These are phyloP conservation scores for Anguilla japonica DNA, from an alignment of 2,113 vertebrate species.

Conservation along the genomic window DNA sequence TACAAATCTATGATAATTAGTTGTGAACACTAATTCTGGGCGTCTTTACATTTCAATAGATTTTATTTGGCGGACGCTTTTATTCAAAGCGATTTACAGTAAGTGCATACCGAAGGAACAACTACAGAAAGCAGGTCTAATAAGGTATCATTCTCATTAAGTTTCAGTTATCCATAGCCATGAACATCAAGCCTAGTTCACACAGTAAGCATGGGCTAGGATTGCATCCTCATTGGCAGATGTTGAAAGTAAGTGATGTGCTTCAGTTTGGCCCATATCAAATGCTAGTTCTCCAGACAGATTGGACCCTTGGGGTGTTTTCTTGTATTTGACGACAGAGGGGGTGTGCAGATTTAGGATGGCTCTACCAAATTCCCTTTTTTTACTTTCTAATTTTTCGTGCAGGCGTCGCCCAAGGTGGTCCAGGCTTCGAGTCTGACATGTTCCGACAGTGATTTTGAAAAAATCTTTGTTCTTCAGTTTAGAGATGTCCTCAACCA, in stretches of 20 bases:
- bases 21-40: too few species aligned
- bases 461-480: neutral
- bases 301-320: neutral
- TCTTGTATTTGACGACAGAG: neutral
- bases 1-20: too few species aligned
- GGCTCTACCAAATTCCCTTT: neutral
- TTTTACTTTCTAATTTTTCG: neutral
- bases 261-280: neutral
- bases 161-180: too few species aligned
- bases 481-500: neutral
- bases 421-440: neutral
- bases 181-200: too few species aligned
- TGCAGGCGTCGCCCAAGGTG: neutral
- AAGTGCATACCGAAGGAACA: too few species aligned
- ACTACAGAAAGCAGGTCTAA: too few species aligned
- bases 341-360: neutral
- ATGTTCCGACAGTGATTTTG: neutral
- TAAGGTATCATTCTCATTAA: too few species aligned
- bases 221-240: neutral
- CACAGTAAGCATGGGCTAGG: too few species aligned
- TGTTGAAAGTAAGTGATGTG: neutral
- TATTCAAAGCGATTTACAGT: too few species aligned
- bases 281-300: neutral
- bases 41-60: too few species aligned
- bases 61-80: too few species aligned